Base-by-base conservation (phyloP, 2,797 vertebrate genomes). In the Pseudotriccus pelzelni region DNA sequence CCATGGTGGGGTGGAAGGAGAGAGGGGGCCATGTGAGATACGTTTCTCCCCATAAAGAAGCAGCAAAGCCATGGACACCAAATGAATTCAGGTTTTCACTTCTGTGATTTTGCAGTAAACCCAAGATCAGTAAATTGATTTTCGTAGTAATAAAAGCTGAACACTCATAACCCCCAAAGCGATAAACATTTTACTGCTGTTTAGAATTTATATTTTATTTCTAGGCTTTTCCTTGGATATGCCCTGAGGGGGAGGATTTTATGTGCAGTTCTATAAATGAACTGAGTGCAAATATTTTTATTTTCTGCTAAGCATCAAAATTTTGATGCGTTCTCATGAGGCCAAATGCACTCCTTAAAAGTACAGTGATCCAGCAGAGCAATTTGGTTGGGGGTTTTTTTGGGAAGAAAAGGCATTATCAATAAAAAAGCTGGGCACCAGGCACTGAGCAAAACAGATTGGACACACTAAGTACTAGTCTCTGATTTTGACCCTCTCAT, bases 191-290 rank as follows among this genome's bases (percentile, higher is more conserved):
- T 97, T 97, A 96, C 94, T 94, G 93, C 96, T 92, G 74, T 96
- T 97, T 96, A 84, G 87, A 95, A 97, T 97, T 96, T 96, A 94
- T 96, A 93, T 96, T 97, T 97, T 96, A 96, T 96, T 96, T 95
- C 93, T 60, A 92, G 78, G 83, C 84, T 96, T 93, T 96, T 87
- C 92, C 85, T 66, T 50, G 75, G 89, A 86, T 96, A 68, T 92
- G 87, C 87, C 94, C 92, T 72, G 80, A 82, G 91, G 86, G 76
- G 90, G 75, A 85, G 60, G 85, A 17, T 81, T 97, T 97, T 97
- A 97, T 96, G 95, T 69, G 87, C 72, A 70, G 84, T 87, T 94
- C 93, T 81, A 88, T 80, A 96, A 97, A 97, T 92, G 95, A 97
- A 96, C 89, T 69, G 69, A 97, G 92, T 96, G 93, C 94, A 97